Evolutionary conservation across 2,113 vertebrate genomes (phyloP), one percentile per base, ranked within the genome.

Genomic region (Python bivittatus): DNA sequence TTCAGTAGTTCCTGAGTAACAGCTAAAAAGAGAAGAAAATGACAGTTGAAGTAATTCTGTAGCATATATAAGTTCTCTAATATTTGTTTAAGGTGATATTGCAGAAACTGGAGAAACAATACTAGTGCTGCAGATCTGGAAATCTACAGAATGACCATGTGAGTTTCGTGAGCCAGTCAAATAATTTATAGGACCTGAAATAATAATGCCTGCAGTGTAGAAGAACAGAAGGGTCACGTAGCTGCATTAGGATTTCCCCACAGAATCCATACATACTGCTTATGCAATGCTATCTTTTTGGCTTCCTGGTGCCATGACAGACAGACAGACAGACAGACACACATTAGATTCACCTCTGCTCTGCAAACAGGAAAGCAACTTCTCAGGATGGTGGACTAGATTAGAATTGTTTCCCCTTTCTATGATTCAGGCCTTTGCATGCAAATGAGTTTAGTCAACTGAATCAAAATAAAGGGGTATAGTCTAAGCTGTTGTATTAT

Each of bases 231-330:
- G 84, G 84, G 38, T 93, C 2, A 1, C 86, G 95, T 61, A 93
- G 92, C 93, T 94, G 15, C 83, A 56, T 58, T 83, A 96, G 93
- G 87, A 92, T 95, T 94, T 96, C 94, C 58, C 87, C 56, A 93
- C 84, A 95, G 91, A 17, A 91, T 91, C 88, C 83, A 92, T 60
- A 96, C 92, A 92, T 91, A 91, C 93, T 61, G 61, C 94, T 95
- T 96, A 96, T 93, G 94, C 92, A 96, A 96, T 68, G 29, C 90
- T 57, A 68, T 94, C 92, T 93, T 60, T 94, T 95, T 95, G 92
- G 93, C 64, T 79, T 95, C 92, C 94, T 94, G 90, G 72, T 92
- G 93, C 92, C 90, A 92, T 91, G 54, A 13, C 13, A 56, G 54
- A 91, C 92, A 64, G 88, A 94, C 53, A 84, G 64, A 44, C 92